A percentile compares a stretch with the other conserved stretches of the same genome.
These are phyloP conservation scores for Romanogobio albipinnatus DNA, from an alignment of 2,113 vertebrate species.

Conservation along the genomic window DNA sequence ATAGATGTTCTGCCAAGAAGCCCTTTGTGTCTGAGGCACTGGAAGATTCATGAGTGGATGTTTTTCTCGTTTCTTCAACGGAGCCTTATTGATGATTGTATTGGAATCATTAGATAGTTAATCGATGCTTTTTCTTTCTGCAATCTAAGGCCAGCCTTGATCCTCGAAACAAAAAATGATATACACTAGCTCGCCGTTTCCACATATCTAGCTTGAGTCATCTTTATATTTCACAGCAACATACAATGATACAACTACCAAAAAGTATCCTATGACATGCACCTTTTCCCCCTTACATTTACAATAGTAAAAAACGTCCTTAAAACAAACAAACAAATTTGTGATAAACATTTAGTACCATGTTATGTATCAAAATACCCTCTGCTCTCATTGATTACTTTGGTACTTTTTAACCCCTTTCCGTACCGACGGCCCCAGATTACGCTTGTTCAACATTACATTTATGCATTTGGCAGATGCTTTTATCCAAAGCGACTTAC, in stretches of 20 bases:
- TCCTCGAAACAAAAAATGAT: slow-evolving; percentile 56
- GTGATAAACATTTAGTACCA: too few species aligned
- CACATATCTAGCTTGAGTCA: not conserved
- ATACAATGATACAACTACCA: not conserved
- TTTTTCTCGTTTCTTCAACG: slow-evolving; percentile 61
- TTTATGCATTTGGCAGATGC: too few species aligned
- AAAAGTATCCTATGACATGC: not conserved
- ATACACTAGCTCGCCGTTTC: slow-evolving; percentile 7
- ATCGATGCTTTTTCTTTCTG: slow-evolving; percentile 80
- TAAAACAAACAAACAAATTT: too few species aligned
- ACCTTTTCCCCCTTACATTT: too few species aligned
- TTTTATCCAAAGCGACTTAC: too few species aligned
- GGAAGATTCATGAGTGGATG: slow-evolving; percentile 67
- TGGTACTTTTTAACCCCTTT: too few species aligned
- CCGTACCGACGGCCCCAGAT: too few species aligned
- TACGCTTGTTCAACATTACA: too few species aligned
- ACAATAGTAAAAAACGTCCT: too few species aligned
- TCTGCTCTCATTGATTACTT: not conserved
- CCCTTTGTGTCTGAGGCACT: slow-evolving; percentile 62
- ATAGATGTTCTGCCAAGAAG: slow-evolving; percentile 46
- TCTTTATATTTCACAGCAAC: not conserved
- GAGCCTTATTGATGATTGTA: slow-evolving; percentile 77
- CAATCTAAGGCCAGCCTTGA: slow-evolving; percentile 72
- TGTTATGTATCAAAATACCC: not conserved
- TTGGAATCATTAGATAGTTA: slow-evolving; percentile 83